A percentile compares a stretch with the other conserved stretches of the same genome.
These are phyloP conservation scores for Spea multiplicata DNA, from an alignment of 2,113 vertebrate genomes.

Conservation along the genomic window DNA sequence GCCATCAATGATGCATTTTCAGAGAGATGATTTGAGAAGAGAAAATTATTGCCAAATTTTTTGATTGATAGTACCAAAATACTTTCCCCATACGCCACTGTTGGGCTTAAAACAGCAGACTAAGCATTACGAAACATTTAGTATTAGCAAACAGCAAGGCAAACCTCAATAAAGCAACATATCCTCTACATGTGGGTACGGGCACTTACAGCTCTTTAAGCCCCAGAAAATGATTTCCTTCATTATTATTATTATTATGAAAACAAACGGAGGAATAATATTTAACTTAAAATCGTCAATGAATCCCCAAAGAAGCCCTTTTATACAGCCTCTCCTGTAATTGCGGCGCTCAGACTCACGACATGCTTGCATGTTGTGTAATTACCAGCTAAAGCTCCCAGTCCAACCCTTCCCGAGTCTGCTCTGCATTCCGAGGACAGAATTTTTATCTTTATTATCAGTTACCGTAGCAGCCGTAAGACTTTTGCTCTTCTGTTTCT, in stretches of 20 bases:
- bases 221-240: slow-evolving; percentile 2
- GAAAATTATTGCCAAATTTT: no score
- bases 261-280: slow-evolving; percentile 17
- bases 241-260: slow-evolving; percentile 5
- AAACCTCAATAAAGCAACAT: no score
- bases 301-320: slow-evolving; percentile 27
- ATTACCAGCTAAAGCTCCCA: slow-evolving; percentile 37
- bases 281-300: slow-evolving; percentile 31
- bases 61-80: no score
- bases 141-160: no score
- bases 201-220: no score
- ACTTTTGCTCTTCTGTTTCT: background rate
- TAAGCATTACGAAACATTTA: no score
- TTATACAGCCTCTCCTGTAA: slow-evolving; percentile 24
- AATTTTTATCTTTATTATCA: slow-evolving; percentile 21
- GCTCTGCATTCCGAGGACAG: slow-evolving; percentile 21
- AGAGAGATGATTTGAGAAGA: no score
- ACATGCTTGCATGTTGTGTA: slow-evolving; percentile 41
- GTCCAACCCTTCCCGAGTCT: slow-evolving; percentile 27
- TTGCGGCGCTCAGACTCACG: slow-evolving; percentile 27
- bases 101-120: no score
- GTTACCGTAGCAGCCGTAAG: slow-evolving; percentile 15
- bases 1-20: no score
- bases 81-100: no score
- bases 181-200: no score